A percentile compares a stretch with the other conserved stretches of the same genome.
Evolutionary conservation across 2,888 invertebrate genomes (phyloP).

Genomic region (Tricholauxania praeusta): DNA sequence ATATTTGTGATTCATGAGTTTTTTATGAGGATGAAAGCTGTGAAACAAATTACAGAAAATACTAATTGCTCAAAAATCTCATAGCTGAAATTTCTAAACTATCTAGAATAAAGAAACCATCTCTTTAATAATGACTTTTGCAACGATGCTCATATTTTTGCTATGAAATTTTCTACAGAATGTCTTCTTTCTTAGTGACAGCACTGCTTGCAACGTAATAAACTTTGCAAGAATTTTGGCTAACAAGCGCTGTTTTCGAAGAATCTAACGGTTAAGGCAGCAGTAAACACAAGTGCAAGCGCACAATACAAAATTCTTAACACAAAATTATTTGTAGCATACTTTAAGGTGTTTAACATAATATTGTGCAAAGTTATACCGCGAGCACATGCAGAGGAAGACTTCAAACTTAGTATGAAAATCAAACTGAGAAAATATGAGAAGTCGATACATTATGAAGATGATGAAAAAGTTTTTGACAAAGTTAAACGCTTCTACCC

Average conservation of each 20-base stretch:
- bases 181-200: no score
- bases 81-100: no score
- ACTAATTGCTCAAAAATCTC: no score
- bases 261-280: background rate
- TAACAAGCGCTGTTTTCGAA: background rate
- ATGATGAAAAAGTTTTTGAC: background rate
- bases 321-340: slow-evolving; percentile 3
- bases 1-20: no score
- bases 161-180: no score
- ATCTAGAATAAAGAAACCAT: no score
- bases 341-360: slow-evolving; percentile 18
- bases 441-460: background rate
- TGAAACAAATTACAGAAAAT: no score
- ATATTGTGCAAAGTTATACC: background rate
- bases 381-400: background rate
- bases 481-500: background rate
- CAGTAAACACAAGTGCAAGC: background rate
- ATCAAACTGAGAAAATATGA: background rate
- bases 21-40: no score
- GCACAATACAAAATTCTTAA: no score
- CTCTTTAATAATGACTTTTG: no score
- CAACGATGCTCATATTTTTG: no score
- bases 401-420: background rate
- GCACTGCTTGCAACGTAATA: no score
- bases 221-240: background rate